Percentiles rank a stretch among this genome's conserved stretches.
Evolutionary conservation across 2,113 vertebrate species (phyloP).

Genomic region (Fukomys damarensis): DNA sequence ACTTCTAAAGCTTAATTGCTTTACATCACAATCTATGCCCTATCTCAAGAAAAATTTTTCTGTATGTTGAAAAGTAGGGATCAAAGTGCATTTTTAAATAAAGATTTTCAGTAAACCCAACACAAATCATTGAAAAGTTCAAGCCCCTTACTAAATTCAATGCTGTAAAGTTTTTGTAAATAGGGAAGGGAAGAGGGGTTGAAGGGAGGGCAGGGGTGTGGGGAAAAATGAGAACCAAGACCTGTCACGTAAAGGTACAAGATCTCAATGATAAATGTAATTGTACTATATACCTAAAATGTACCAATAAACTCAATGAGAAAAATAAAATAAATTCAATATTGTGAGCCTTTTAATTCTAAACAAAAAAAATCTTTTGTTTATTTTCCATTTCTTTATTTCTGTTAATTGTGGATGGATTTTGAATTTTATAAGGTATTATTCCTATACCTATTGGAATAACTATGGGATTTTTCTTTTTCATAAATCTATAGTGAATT

Average conservation of each 20-base stretch:
- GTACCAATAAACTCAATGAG: too few relatives aligned
- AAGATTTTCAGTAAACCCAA: background rate
- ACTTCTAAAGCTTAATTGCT: background rate
- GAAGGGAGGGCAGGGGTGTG: too few relatives aligned
- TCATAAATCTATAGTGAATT: background rate
- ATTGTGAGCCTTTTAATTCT: background rate
- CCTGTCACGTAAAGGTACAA: too few relatives aligned
- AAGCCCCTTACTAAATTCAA: background rate
- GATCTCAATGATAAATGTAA: too few relatives aligned
- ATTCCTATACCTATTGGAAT: background rate
- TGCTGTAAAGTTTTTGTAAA: too few relatives aligned
- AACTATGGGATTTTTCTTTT: background rate
- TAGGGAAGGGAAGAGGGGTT: too few relatives aligned
- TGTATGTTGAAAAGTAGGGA: background rate
- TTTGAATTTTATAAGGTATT: slow-evolving; percentile 4
- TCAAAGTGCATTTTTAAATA: slow-evolving; percentile 29
- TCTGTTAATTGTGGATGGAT: background rate
- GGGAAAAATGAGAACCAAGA: too few relatives aligned
- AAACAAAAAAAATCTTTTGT: background rate
- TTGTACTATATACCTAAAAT: too few relatives aligned
- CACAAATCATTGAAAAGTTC: background rate
- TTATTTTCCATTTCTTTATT: background rate
- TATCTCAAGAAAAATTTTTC: background rate
- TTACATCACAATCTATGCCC: background rate
- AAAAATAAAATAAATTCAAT: background rate